phyloP scores from a whole-genome alignment of 1,140 invertebrate species.

The Eumaeus atala region DNA sequence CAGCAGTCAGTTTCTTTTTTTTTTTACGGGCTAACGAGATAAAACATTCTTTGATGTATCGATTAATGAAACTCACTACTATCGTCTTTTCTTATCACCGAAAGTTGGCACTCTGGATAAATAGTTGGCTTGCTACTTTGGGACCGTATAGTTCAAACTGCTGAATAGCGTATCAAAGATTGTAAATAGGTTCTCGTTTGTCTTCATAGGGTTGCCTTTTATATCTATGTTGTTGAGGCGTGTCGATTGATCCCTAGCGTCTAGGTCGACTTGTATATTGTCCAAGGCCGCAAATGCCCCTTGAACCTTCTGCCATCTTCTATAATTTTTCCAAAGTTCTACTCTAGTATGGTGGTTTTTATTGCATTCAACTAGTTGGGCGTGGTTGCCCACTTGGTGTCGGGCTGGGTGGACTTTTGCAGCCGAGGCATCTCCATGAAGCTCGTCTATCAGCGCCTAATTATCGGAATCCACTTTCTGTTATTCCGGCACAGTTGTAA shows the following conservation, averaged over 20 bases:
- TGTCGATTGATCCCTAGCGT: not conserved
- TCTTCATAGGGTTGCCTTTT: not conserved
- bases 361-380: too few species aligned
- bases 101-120: not conserved
- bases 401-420: too few species aligned
- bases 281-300: too few species aligned
- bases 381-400: too few species aligned
- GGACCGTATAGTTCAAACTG: not conserved
- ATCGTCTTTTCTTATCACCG: constrained; percentile 9
- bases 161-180: not conserved
- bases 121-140: not conserved
- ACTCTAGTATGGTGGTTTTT: too few species aligned
- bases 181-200: constrained; percentile 1
- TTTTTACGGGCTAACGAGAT: not conserved
- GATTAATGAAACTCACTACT: constrained; percentile 17
- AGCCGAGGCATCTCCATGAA: too few species aligned
- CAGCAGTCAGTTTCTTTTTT: not conserved
- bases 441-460: too few species aligned
- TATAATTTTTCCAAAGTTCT: too few species aligned
- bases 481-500: too few species aligned
- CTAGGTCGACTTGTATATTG: too few species aligned
- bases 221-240: not conserved
- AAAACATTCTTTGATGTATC: constrained; percentile 20
- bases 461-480: too few species aligned
- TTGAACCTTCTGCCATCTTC: too few species aligned